Evolutionary conservation across 2,113 vertebrate genomes (phyloP).

Genomic region (Bostrychus sinensis): DNA sequence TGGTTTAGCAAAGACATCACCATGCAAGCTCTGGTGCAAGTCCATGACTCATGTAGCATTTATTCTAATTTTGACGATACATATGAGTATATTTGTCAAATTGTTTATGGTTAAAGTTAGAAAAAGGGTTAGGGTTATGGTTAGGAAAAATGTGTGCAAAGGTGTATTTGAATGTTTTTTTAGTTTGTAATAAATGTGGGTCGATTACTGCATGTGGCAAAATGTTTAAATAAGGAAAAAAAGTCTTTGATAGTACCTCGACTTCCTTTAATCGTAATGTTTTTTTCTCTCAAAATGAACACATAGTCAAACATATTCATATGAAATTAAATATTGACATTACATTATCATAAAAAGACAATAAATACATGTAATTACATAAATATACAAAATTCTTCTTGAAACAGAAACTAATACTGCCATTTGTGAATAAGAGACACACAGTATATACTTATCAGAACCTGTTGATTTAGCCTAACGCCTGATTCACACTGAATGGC

Average conservation of each 20-base stretch:
- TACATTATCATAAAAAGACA: slow-evolving; percentile 84
- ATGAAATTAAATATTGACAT: slow-evolving; percentile 91
- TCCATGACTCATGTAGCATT: too few relatives aligned
- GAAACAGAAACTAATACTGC: slow-evolving; percentile 87
- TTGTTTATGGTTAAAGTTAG: too few relatives aligned
- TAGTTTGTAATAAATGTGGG: neutral
- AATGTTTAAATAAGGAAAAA: slow-evolving; percentile 62
- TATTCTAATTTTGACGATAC: too few relatives aligned
- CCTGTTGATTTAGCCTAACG: slow-evolving; percentile 60
- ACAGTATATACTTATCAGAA: slow-evolving; percentile 69
- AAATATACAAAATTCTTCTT: slow-evolving; percentile 90
- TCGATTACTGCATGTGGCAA: slow-evolving; percentile 10
- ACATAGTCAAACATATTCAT: slow-evolving; percentile 84
- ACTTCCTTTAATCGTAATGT: slow-evolving; percentile 86
- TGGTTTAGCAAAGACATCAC: too few relatives aligned
- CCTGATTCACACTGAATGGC: too few relatives aligned
- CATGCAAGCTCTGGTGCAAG: too few relatives aligned
- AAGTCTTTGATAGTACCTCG: slow-evolving; percentile 82
- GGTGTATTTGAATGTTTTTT: neutral
- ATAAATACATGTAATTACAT: slow-evolving; percentile 98
- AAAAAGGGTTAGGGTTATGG: too few relatives aligned
- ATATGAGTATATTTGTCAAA: too few relatives aligned
- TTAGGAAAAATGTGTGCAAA: neutral
- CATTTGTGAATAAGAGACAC: slow-evolving; percentile 80
- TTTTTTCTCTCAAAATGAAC: slow-evolving; percentile 82